Percentiles rank a stretch among this genome's conserved stretches.
phyloP scores from a whole-genome alignment of 2,113 vertebrate genomes.

The Megalops atlanticus region DNA sequence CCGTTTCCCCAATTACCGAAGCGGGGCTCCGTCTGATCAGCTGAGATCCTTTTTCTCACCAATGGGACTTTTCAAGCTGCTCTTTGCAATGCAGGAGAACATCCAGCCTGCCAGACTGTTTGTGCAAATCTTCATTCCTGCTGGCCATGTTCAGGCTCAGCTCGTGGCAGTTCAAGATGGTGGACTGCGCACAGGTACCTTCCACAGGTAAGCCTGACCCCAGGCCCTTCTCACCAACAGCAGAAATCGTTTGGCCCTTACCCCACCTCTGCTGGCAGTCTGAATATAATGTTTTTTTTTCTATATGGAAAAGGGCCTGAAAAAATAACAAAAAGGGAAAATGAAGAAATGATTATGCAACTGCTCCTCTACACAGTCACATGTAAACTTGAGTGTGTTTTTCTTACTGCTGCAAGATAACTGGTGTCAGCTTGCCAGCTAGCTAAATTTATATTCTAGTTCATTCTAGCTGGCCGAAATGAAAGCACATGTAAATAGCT shows the following conservation, averaged over 20 bases:
- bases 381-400: too few species aligned
- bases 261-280: neutral
- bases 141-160: neutral
- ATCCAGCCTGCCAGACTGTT: neutral
- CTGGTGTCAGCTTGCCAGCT: too few species aligned
- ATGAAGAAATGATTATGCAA: too few species aligned
- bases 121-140: neutral
- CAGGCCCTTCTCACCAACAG: neutral
- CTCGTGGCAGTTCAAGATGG: neutral
- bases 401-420: too few species aligned
- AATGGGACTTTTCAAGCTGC: neutral
- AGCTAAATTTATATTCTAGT: neutral
- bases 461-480: neutral
- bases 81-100: neutral
- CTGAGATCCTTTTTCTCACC: neutral
- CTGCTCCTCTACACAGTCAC: too few species aligned
- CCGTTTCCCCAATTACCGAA: neutral
- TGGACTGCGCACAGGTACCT: neutral
- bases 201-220: neutral
- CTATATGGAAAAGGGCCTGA: neutral
- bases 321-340: neutral
- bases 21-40: neutral
- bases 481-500: neutral
- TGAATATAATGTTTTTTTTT: neutral
- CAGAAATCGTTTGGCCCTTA: neutral